Base-by-base conservation (phyloP, 2,888 invertebrate species). In the Amaurobius ferox region DNA sequence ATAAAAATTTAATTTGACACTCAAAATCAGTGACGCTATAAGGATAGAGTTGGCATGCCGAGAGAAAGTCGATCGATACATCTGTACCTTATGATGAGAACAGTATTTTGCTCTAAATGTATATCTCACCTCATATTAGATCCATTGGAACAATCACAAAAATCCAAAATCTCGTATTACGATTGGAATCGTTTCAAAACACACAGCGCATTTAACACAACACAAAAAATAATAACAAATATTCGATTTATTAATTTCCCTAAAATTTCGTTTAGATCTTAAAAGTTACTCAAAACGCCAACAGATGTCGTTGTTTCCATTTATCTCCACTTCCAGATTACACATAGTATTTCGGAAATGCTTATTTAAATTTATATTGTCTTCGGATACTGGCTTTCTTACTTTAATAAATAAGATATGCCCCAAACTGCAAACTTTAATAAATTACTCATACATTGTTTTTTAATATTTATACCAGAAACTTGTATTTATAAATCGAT, bases 31-130 rank as follows among this genome's bases (percentile, higher is more conserved):
- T 83, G 83, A 83, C 83, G 83, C 83, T 76, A 71, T 83, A 76
- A 76, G 55, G 40, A 81, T 68, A 35, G 83, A 77, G 83, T 83
- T 83, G 83, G 40, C 68, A 67, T 66, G 68, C 61, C 76, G 76
- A 68, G n/a, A n/a, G 64, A 70, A 77, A 83, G 83, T 83, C 83
- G 83, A 83, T 83, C 83, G 83, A 83, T 83, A 83, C 83, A 62
- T 71, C 76, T 83, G 71, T 83, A 83, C 73, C 80, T 80, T 73
- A 48, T 55, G 48, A 67, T n/a, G 7, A 39, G 39, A 23, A 67
- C 44, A 35, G 19, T 67, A 67, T 35, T 29, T 64, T 29, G 39
- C 11, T 35, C 19, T 19, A 11, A 48, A 6, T 39, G 9, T 39
- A 9, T 28, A 68, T 28, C 83, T 83, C 77, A 83, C 83, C 83